phyloP scores from a whole-genome alignment of 2,888 invertebrate genomes.

The Eumerus sabulonum region DNA sequence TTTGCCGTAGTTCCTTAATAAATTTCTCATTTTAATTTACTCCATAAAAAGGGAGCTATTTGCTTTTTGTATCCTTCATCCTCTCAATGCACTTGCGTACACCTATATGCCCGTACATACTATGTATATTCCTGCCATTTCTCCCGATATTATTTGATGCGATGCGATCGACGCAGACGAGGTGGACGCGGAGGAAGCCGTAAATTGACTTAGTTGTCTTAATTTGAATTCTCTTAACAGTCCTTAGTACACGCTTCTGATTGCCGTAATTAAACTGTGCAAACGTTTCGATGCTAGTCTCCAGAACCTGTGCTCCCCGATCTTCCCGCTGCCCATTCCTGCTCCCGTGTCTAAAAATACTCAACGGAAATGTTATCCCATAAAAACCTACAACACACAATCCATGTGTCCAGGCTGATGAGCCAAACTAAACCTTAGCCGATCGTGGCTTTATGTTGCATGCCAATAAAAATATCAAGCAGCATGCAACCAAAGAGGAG shows the following conservation, averaged over 20 bases:
- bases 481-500: slow-evolving; percentile 9
- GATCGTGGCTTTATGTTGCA: background rate
- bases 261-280: slow-evolving; percentile 62
- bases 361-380: background rate
- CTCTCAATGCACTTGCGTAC: background rate
- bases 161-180: background rate
- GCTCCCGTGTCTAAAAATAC: no score
- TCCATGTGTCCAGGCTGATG: no score
- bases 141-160: no score
- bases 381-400: slow-evolving; percentile 1
- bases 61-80: slow-evolving; percentile 34
- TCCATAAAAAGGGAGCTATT: slow-evolving; percentile 35
- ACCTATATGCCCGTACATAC: background rate
- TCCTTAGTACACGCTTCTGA: slow-evolving; percentile 42
- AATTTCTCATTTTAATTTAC: slow-evolving; percentile 58
- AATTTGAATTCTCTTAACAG: slow-evolving; percentile 53
- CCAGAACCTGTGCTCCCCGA: no score
- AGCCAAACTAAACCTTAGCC: background rate
- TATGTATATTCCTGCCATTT: background rate
- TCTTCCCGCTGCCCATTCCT: no score
- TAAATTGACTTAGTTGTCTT: slow-evolving; percentile 62
- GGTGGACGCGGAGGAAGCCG: slow-evolving; percentile 41
- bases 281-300: slow-evolving; percentile 30
- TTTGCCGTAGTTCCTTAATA: slow-evolving; percentile 36
- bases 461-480: slow-evolving; percentile 1